Base-by-base conservation (phyloP, 2,797 vertebrate genomes). In the Halcyon badia region DNA sequence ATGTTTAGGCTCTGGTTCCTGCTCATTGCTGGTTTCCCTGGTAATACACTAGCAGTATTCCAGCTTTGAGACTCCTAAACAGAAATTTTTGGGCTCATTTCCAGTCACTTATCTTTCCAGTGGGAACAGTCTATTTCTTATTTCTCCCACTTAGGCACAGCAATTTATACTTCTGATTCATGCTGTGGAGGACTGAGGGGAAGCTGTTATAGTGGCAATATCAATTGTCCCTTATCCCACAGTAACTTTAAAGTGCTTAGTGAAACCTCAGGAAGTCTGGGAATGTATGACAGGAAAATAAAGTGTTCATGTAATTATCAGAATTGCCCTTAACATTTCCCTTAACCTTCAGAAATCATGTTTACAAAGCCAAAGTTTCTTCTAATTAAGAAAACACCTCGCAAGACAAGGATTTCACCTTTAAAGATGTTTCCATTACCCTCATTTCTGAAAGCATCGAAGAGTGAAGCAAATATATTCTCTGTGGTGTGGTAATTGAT, bases 81-180 rank as follows among this genome's bases (percentile, higher is more conserved):
- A 95, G 91, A 94, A 88, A 64, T 93, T 95, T 96, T 97, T 94
- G 89, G 94, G 85, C 89, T 95, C 97, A 94, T 97, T 97, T 97
- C 95, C 91, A 97, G 91, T 94, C 94, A 84, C 92, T 93, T 96
- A 97, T 91, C 83, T 91, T 93, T 97, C 96, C 94, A 96, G 73
- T 37, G 94, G 96, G 97, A 96, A 82, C 87, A 96, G 87, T 93
- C 92, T 95, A 90, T 94, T 96, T 97, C 89, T 96, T 93, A 79
- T 85, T 94, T 96, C 87, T 96, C 87, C 85, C 66, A 90, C 83
- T 97, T 95, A 95, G 93, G 73, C 77, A 65, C 51, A 82, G 93
- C 94, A 89, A 91, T 94, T 95, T 95, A 70, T 96, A 90, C 84
- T 95, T 94, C 80, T 84, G 95, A 91, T 95, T 96, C 93, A 84